Evolutionary conservation across 2,113 vertebrate genomes (phyloP).

Genomic region (Oncorhynchus nerka): DNA sequence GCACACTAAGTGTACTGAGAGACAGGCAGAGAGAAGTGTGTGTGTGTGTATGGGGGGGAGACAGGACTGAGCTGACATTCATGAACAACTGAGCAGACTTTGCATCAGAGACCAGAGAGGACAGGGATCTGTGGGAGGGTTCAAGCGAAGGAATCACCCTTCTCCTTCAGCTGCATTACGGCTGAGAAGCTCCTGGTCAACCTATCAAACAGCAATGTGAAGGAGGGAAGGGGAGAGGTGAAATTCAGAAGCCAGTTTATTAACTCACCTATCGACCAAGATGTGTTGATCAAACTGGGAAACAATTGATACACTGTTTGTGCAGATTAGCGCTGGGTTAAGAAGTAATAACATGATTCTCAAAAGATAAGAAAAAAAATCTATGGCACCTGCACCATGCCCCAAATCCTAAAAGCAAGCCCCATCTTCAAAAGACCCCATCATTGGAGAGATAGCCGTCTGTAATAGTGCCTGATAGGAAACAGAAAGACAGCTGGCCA

Average conservation of each 20-base stretch:
- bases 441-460: constrained; percentile 45
- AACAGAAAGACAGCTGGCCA: constrained; percentile 48
- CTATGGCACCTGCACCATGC: constrained; percentile 45
- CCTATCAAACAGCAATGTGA: constrained; percentile 35
- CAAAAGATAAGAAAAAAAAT: constrained; percentile 40
- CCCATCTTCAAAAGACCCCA: constrained; percentile 47
- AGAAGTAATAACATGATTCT: constrained; percentile 61
- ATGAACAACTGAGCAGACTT: constrained; percentile 63
- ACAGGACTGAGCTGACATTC: constrained; percentile 61
- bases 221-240: background rate
- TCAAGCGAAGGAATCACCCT: background rate
- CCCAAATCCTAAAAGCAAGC: constrained; percentile 54
- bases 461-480: constrained; percentile 53
- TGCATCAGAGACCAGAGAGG: constrained; percentile 54
- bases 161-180: constrained; percentile 29
- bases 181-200: constrained; percentile 27
- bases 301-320: constrained; percentile 48
- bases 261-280: constrained; percentile 51
- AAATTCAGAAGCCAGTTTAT: constrained; percentile 53
- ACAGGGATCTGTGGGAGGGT: no score
- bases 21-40: constrained; percentile 23
- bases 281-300: constrained; percentile 60
- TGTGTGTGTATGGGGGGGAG: background rate
- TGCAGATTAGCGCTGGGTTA: constrained; percentile 45
- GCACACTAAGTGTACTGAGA: constrained; percentile 65